Evolutionary conservation across 2,888 invertebrate species (phyloP).

Genomic region (Sminthurides aquaticus): DNA sequence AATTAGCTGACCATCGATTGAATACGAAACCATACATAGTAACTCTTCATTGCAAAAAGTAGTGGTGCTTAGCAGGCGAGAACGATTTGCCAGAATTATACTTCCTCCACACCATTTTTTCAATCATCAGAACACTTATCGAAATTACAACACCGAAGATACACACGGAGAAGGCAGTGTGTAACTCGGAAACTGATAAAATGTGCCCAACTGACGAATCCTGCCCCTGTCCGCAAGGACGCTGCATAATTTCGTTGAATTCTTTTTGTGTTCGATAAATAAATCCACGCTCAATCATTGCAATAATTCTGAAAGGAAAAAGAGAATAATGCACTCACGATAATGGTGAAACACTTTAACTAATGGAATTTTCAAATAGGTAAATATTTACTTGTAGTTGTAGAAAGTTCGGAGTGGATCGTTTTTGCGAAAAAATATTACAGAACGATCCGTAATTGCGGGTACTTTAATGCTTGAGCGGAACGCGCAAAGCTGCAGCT

Average conservation of each 20-base stretch:
- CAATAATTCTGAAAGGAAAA: neutral
- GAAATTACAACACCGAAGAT: neutral
- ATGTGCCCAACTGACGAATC: neutral
- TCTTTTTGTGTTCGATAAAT: neutral
- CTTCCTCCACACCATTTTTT: too few species aligned
- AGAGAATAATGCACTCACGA: too few species aligned
- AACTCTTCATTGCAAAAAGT: too few species aligned
- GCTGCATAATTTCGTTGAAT: neutral
- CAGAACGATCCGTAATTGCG: neutral
- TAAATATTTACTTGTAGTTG: neutral
- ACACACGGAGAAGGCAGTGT: neutral
- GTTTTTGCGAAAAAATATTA: neutral
- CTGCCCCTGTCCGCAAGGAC: neutral
- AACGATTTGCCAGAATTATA: too few species aligned
- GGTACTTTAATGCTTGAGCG: neutral
- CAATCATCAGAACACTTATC: neutral
- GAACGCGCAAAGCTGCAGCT: neutral
- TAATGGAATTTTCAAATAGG: too few species aligned
- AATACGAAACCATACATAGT: too few species aligned
- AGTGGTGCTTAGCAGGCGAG: too few species aligned
- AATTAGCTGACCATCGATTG: too few species aligned
- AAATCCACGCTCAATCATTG: neutral
- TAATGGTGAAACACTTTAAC: too few species aligned
- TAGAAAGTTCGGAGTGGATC: slow-evolving; percentile 1
- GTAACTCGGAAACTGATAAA: neutral